Evolutionary conservation across 2,888 invertebrate species (phyloP).

Genomic region (Dasypolia templi): DNA sequence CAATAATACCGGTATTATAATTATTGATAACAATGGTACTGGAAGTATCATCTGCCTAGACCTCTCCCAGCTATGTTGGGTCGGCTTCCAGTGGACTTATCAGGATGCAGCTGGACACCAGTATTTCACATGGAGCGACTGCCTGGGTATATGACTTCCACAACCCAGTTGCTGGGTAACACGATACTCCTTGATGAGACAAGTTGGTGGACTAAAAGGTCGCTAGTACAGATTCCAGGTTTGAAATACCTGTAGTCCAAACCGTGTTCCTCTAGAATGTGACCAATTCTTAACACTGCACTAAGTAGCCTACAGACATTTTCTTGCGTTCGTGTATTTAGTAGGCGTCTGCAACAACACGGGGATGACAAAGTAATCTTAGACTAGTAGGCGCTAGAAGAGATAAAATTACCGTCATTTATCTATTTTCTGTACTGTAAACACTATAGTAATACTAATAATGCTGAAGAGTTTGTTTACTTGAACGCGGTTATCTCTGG

Average conservation of each 20-base stretch:
- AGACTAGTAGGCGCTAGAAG: constrained; percentile 19
- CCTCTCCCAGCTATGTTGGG: too few species aligned
- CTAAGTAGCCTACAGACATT: neutral
- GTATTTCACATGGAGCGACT: neutral
- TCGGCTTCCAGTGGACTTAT: neutral
- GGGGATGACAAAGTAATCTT: neutral
- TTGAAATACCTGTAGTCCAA: neutral
- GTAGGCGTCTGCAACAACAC: constrained; percentile 15
- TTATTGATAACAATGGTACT: neutral
- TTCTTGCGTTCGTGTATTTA: constrained; percentile 6
- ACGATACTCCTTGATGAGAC: neutral
- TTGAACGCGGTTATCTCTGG: too few species aligned
- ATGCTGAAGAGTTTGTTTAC: too few species aligned
- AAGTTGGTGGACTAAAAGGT: neutral
- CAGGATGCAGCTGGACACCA: neutral
- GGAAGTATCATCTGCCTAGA: too few species aligned
- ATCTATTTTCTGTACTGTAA: too few species aligned
- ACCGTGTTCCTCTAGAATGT: too few species aligned
- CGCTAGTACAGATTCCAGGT: neutral
- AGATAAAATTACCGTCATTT: too few species aligned
- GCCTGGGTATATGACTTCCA: neutral
- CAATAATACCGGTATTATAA: neutral
- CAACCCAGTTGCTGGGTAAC: neutral
- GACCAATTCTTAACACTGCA: neutral
- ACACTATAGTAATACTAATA: too few species aligned